These are phyloP conservation scores for Nannobrachium achirus DNA, from an alignment of 2,113 vertebrate genomes.

Conservation along the genomic window DNA sequence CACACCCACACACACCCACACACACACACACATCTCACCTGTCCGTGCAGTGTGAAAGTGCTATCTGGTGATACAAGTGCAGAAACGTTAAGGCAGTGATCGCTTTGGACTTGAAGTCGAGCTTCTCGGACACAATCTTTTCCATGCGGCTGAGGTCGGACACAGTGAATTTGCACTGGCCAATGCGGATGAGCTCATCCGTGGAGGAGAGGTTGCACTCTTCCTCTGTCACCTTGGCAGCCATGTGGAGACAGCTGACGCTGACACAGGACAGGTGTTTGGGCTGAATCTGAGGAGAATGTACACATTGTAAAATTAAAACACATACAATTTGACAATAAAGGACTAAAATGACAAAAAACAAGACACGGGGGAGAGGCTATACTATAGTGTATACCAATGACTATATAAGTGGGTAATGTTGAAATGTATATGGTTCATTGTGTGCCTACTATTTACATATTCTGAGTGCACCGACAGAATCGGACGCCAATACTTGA, in stretches of 20 bases:
- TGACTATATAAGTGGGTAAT: too few species aligned
- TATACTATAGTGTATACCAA: too few species aligned
- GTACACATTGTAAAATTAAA: not conserved
- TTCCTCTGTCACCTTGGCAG: slow-evolving; percentile 87
- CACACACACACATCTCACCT: slow-evolving; percentile 77
- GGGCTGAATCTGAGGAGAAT: slow-evolving; percentile 85
- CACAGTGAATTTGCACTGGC: slow-evolving; percentile 94
- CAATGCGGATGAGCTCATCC: slow-evolving; percentile 95
- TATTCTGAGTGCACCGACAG: too few species aligned
- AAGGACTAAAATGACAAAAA: too few species aligned
- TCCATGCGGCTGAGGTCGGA: slow-evolving; percentile 96
- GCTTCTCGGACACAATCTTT: slow-evolving; percentile 93
- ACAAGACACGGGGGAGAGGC: too few species aligned
- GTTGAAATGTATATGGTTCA: too few species aligned
- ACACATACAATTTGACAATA: too few species aligned
- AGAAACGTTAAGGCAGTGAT: slow-evolving; percentile 98
- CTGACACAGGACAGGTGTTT: slow-evolving; percentile 97
- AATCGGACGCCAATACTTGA: too few species aligned
- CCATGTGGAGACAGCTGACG: slow-evolving; percentile 92
- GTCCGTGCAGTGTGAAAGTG: slow-evolving; percentile 86
- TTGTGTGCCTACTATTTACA: too few species aligned
- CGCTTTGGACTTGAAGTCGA: slow-evolving; percentile 93
- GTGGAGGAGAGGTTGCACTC: slow-evolving; percentile 87
- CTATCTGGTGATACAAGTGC: slow-evolving; percentile 92
- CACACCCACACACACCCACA: too few species aligned